Percentiles rank a stretch among this genome's conserved stretches.
Evolutionary conservation across 2,888 invertebrate genomes (phyloP).

Genomic region (Acanthosepion lycidas): DNA sequence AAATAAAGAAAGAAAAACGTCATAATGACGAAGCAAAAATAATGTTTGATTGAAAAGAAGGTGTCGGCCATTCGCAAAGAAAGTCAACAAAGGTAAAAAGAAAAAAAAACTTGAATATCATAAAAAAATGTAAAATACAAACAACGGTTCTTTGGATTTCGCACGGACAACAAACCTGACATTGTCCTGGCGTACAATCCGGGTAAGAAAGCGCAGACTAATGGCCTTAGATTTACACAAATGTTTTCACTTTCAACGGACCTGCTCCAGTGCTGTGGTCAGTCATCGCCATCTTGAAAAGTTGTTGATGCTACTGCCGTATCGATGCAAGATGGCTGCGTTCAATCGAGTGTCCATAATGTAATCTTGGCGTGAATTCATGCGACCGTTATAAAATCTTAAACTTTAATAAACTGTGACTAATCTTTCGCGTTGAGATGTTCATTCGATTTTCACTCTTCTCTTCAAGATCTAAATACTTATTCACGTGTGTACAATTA

Average conservation of each 20-base stretch:
- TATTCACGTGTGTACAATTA: background rate
- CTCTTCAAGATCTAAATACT: background rate
- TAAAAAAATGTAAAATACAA: background rate
- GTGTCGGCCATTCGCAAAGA: background rate
- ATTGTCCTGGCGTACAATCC: background rate
- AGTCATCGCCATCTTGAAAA: background rate
- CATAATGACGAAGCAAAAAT: background rate
- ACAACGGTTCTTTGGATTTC: background rate
- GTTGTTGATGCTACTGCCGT: background rate
- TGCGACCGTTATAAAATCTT: background rate
- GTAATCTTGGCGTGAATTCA: background rate
- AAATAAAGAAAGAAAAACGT: background rate
- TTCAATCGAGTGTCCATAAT: slow-evolving; percentile 9
- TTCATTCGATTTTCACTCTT: background rate
- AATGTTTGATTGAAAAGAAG: background rate
- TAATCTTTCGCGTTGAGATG: background rate
- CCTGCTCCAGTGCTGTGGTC: background rate
- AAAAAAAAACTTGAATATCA: background rate
- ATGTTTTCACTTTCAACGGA: background rate
- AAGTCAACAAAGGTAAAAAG: background rate
- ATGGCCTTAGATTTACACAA: background rate
- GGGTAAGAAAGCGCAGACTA: background rate
- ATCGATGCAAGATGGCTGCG: background rate
- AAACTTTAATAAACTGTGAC: slow-evolving; percentile 33
- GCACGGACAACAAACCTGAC: background rate